These are phyloP conservation scores for Frankliniella fusca DNA, from an alignment of 2,888 invertebrate species.

Conservation along the genomic window DNA sequence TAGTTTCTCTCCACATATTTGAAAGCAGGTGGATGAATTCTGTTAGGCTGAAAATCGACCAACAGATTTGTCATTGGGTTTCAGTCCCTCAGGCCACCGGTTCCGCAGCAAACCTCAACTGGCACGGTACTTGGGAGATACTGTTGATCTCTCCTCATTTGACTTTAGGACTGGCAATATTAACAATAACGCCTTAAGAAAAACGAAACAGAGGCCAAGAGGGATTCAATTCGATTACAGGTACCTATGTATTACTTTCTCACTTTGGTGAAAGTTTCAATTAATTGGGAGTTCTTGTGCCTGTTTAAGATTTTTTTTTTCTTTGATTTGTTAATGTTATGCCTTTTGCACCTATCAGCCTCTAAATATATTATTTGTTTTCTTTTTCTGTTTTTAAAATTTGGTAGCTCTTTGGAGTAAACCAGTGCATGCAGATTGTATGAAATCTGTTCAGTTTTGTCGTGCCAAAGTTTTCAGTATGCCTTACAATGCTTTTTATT, in stretches of 20 bases:
- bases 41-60: conserved; percentile 31
- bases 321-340: background rate
- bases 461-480: conserved; percentile 24
- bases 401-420: background rate
- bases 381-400: background rate
- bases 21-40: conserved; percentile 30
- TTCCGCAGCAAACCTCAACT: conserved; percentile 78
- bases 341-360: background rate
- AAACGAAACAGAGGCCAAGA: conserved; percentile 52
- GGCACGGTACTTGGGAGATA: conserved; percentile 70
- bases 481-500: background rate
- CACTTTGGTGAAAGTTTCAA: conserved; percentile 6
- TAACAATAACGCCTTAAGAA: conserved; percentile 47
- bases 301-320: conserved; percentile 7
- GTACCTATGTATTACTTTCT: conserved; percentile 45
- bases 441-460: conserved; percentile 2
- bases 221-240: conserved; percentile 65
- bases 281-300: background rate
- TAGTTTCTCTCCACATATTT: conserved; percentile 1
- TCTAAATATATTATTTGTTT: background rate
- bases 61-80: conserved; percentile 34
- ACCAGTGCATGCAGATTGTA: background rate
- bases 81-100: conserved; percentile 76
- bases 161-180: conserved; percentile 78
- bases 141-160: conserved; percentile 73